Percentiles rank a stretch among this genome's conserved stretches.
phyloP scores from a whole-genome alignment of 2,113 vertebrate species.

The Turdus rufiventris region DNA sequence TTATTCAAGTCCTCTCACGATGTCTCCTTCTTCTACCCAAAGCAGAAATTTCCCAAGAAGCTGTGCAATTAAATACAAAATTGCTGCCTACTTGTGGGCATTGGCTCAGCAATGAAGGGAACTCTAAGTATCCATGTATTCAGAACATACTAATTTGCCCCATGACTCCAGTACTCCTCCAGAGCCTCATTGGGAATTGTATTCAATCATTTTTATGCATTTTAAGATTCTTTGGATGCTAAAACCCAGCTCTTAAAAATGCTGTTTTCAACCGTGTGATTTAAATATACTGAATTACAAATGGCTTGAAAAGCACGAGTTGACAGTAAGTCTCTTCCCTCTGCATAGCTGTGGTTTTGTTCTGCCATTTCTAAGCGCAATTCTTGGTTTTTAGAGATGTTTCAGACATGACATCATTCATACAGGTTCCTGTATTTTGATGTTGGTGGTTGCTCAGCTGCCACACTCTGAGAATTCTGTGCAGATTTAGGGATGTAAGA shows the following conservation, averaged over 20 bases:
- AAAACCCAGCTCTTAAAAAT: neutral
- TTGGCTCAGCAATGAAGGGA: neutral
- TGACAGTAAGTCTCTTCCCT: neutral
- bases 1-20: neutral
- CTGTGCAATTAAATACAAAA: neutral
- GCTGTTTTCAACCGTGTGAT: neutral
- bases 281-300: neutral
- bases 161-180: neutral
- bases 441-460: neutral
- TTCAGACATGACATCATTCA: conserved; percentile 55
- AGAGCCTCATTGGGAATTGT: neutral
- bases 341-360: conserved; percentile 25
- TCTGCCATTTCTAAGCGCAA: conserved; percentile 6
- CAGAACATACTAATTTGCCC: neutral
- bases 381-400: neutral
- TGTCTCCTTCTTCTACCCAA: neutral
- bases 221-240: neutral
- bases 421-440: conserved; percentile 51
- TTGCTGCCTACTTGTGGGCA: neutral
- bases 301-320: neutral
- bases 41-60: neutral
- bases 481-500: neutral
- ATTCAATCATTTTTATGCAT: neutral
- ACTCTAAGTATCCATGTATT: too few species aligned
- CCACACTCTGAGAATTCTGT: neutral